Percentiles rank a stretch among this genome's conserved stretches.
These are phyloP conservation scores for Phymorhynchus buccinoides DNA, from an alignment of 1,140 invertebrate species.

Conservation along the genomic window DNA sequence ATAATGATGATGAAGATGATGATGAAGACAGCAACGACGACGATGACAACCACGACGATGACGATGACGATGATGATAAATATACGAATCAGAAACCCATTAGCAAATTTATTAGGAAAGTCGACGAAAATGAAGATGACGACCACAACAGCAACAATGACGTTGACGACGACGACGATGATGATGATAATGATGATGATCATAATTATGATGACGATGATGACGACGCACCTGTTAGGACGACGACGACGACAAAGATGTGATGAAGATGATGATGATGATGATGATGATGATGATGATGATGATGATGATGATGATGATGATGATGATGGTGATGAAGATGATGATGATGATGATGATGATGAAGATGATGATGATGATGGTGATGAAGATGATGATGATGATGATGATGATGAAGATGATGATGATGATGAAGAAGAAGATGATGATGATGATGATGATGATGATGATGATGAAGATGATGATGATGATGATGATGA, in stretches of 20 bases:
- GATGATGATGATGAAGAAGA: not conserved
- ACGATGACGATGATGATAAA: conserved; percentile 36
- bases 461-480: conserved; percentile 4
- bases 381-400: conserved; percentile 32
- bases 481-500: conserved; percentile 39
- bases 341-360: conserved; percentile 42
- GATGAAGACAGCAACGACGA: conserved; percentile 25
- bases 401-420: conserved; percentile 32
- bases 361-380: conserved; percentile 37
- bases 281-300: conserved; percentile 40
- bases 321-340: conserved; percentile 40
- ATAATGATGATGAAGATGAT: conserved; percentile 40
- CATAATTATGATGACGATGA: no score
- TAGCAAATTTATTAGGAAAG: no score
- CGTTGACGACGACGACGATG: no score
- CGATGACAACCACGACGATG: conserved; percentile 33
- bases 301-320: conserved; percentile 36
- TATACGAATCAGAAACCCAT: no score
- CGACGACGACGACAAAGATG: no score
- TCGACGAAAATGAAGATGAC: no score
- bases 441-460: conserved; percentile 13
- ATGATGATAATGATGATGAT: no score
- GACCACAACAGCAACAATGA: no score
- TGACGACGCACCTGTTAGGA: no score
- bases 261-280: conserved; percentile 28